Base-by-base conservation (phyloP, 2,888 invertebrate genomes). In the Panopea generosa region DNA sequence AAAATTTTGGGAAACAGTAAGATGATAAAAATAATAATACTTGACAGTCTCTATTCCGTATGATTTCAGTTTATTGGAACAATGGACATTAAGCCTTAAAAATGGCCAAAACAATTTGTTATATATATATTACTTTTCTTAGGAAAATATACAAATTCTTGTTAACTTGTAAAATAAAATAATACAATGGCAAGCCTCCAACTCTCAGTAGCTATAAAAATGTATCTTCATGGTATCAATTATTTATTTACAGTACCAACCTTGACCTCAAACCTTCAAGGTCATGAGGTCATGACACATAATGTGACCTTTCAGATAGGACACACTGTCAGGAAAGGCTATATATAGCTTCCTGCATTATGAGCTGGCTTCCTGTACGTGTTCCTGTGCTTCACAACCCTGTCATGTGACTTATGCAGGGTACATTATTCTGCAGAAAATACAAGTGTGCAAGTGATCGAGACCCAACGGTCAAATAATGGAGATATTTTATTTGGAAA, bases 381-480 rank as follows among this genome's bases (percentile, higher is more conserved):
- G 49, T 69, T 52, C 33, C 33, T 33, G 33, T 33, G 33, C 33
- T 33, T 33, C 65, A 61, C 67, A 43, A 45, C 70, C 57, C 24
- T 66, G 57, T 71, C 70, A 71, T 78, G 61, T 67, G 74, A 79
- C 65, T 55, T 56, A 47, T 20, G 47, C 49, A 53, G 33, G 70
- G 50, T 60, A 73, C 61, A 71, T 63, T 60, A 50, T 38, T 79
- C 79, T 79, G 79, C 60, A 57, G 75, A 75, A 79, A 71, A 79
- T 74, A 72, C 56, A 71, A 72, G 53, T 56, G 29, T 68, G 67
- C 75, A 71, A 79, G 75, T 72, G 71, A 79, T 71, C 72, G 33
- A 26, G 72, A 72, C 65, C 77, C 57, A 7, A 59, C 57, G 72
- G 75, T 67, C 62, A 69, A 43, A 49, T 59, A 59, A 52, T 53